Evolutionary conservation across 2,797 vertebrate genomes (phyloP), one percentile per base, ranked within the genome.

Genomic region (Pachyuromys duprasi): DNA sequence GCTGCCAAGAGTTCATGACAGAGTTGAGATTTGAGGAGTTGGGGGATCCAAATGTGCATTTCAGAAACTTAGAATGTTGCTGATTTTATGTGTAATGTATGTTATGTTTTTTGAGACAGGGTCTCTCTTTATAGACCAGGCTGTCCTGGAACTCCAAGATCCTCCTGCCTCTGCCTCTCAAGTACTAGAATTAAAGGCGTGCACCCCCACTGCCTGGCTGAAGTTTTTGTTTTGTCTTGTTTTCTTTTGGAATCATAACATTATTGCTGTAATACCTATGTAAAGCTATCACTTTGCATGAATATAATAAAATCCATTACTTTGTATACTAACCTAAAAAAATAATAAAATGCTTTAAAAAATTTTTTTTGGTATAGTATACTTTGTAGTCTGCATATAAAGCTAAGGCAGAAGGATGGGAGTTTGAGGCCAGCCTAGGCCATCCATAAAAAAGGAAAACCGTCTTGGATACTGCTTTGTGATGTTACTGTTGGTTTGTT

Each of bases 391-490:
- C 33, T n/a, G 69, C n/a, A 60, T 31, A 42, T 28, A 17, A 72
- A 14, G 24, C 69, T 31, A 14, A 57, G 22, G 33, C 49, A 72
- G 33, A 26, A 55, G 49, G 31, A 8, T 28, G 18, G 45, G 31
- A 53, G 31, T 69, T 86, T 4, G 26, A 49, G 31, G 42, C 60
- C 33, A 86, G 13, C 67, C 24, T 86, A 22, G n/a, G 65, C 22
- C 70, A 17, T 83, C 49, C 33, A 55, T 86, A 86, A 87, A 72
- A 39, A 36, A 74, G 42, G 57, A 81, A 81, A 81, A 17, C 26
- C n/a, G 79, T 39, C 60, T 90, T 72, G 33, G 26, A 91, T 3
- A 26, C 36, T 89, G 33, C 53, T 93, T 95, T 93, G 67, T 83
- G 57, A n/a, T 78, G 31, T 36, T 84, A 72, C 13, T 82, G 1